Base-by-base conservation (phyloP, 2,113 vertebrate species). In the Colinus virginianus region DNA sequence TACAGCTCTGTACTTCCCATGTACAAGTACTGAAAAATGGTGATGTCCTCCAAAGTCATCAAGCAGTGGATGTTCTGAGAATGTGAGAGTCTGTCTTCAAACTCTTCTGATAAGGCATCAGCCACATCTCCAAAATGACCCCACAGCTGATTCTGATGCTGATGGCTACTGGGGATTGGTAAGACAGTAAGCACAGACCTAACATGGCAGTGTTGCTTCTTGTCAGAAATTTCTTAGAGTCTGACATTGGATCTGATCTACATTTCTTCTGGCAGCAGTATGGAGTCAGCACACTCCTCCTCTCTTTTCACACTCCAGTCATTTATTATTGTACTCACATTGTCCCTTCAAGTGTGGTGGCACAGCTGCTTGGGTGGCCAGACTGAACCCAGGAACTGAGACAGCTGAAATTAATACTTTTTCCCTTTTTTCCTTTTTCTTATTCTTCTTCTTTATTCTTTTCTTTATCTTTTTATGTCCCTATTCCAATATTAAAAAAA, bases 31-130 rank as follows among this genome's bases (percentile, higher is more conserved):
- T 55, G 25, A 25, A 81, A 91, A 72, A 7, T 25, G 51, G 5
- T 15, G 14, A 20, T 2, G 32, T 40, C 30, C 6, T 2, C 32
- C 23, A 32, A 71, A 87, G 20, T 46, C 75, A 72, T 0, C 0
- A 3, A 84, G 32, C 2, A 6, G 2, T 19, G 14, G 15, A 23
- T 63, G 56, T 84, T 78, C 56, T 55, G 13, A 93, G 43, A 1
- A 25, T 18, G 75, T 58, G 78, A 78, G 46, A 21, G 43, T 4
- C 25, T 32, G 3, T 43, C 43, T 78, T 48, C 13, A 34, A 18
- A 13, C 61, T 7, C 11, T 21, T 62, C n/a, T 62, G 30, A 9
- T 53, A 53, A 74, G 45, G 15, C 10, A 55, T 26, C 34, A 86
- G 15, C 16, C 71, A 22, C 18, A 28, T 25, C 81, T 76, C 64